Conservation (phyloP, 2,113 vertebrate species). For the Euleptes europaea region DNA sequence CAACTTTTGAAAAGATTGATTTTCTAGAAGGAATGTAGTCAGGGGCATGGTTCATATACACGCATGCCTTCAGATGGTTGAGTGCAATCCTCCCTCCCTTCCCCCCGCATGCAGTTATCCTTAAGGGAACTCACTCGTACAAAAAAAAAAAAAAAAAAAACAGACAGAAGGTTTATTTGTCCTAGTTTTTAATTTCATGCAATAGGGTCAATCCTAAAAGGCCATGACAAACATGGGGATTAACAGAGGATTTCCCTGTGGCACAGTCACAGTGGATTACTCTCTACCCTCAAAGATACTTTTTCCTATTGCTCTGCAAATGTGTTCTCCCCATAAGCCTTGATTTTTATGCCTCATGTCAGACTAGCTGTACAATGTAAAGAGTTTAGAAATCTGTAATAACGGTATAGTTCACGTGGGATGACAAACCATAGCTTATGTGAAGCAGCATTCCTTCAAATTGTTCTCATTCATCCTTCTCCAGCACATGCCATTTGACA, state of each 20-base stretch:
- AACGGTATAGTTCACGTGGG: neutral
- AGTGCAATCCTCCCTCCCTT: neutral
- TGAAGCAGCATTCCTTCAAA: neutral
- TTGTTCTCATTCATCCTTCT: neutral
- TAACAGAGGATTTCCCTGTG: conserved; percentile 36
- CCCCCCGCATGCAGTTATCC: neutral
- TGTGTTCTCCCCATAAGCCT: neutral
- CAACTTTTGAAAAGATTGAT: neutral
- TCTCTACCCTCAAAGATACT: neutral
- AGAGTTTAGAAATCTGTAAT: neutral
- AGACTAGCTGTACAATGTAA: neutral
- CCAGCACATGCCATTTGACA: neutral
- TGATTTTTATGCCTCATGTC: neutral
- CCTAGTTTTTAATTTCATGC: conserved; percentile 44
- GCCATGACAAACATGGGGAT: conserved; percentile 6
- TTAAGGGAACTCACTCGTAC: neutral
- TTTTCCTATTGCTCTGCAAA: conserved; percentile 11
- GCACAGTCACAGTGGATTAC: conserved; percentile 10
- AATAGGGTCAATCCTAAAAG: conserved; percentile 30
- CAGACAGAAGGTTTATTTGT: conserved; percentile 25
- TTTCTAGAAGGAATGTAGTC: neutral
- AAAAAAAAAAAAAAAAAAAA: neutral
- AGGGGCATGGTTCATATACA: neutral
- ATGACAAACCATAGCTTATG: too few species aligned
- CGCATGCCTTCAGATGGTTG: neutral